Conservation (phyloP, 2,797 vertebrate species). For the Spinibarbus caldwelli region DNA sequence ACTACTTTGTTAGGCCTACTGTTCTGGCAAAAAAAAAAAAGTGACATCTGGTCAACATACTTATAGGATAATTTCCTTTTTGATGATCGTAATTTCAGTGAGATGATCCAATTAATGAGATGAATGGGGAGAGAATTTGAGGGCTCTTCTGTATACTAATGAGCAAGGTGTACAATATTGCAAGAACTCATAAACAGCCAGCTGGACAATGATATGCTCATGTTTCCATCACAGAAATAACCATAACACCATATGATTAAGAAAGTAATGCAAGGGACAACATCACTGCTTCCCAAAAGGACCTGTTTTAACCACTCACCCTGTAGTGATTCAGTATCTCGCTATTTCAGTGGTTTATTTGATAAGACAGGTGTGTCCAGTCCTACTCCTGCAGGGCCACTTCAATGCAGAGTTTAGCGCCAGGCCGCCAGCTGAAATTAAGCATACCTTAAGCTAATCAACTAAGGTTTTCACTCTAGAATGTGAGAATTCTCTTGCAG, state of each 20-base stretch:
- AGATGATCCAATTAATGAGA: constrained; percentile 43
- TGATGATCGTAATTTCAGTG: constrained; percentile 29
- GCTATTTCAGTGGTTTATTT: neutral
- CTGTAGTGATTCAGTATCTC: neutral
- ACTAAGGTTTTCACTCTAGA: neutral
- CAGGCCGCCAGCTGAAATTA: neutral
- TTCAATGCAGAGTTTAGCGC: neutral
- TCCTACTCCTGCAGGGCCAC: neutral
- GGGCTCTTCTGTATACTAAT: constrained; percentile 28
- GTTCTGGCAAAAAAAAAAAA: constrained; percentile 1
- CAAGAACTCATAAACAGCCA: constrained; percentile 1
- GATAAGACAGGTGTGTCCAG: neutral
- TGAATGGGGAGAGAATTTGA: constrained; percentile 31
- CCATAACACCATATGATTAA: neutral
- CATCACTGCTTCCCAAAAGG: neutral
- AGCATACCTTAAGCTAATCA: neutral
- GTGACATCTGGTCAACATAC: constrained; percentile 22
- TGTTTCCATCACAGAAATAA: neutral
- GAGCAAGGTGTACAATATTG: neutral
- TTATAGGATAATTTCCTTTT: constrained; percentile 25
- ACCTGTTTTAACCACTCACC: neutral
- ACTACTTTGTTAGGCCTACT: neutral
- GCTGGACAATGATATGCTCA: neutral
- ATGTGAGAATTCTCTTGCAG: neutral
- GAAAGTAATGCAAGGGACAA: neutral